Conservation (phyloP, 2,888 invertebrate genomes). For the Microdon myrmicae region DNA sequence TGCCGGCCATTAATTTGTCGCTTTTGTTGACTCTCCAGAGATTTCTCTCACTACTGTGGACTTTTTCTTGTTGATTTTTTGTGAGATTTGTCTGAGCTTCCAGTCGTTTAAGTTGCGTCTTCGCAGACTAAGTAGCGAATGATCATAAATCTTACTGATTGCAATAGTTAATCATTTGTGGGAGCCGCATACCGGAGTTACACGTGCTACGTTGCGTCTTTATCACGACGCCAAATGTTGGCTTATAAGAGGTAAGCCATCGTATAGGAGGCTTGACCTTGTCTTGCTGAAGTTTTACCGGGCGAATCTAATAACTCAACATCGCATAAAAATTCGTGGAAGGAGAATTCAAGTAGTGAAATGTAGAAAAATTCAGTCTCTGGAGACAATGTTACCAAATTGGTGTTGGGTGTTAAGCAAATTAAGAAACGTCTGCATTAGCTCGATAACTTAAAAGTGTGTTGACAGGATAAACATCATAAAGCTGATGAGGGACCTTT, state of each 20-base stretch:
- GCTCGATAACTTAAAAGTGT: too few relatives aligned
- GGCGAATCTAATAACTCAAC: not conserved
- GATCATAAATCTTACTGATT: not conserved
- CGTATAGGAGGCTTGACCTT: not conserved
- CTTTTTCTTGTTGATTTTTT: too few relatives aligned
- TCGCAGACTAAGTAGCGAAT: not conserved
- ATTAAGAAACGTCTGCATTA: too few relatives aligned
- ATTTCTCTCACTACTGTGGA: conserved; percentile 7
- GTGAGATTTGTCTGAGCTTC: not conserved
- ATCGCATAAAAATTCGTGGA: too few relatives aligned
- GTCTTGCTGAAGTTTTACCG: not conserved
- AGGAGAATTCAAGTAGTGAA: too few relatives aligned
- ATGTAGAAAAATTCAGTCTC: too few relatives aligned
- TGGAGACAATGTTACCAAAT: too few relatives aligned
- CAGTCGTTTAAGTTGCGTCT: not conserved
- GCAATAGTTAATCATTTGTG: not conserved
- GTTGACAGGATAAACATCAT: too few relatives aligned
- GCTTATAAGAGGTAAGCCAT: not conserved
- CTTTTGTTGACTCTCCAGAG: not conserved
- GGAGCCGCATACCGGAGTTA: too few relatives aligned
- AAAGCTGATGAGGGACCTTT: too few relatives aligned
- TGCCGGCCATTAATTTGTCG: conserved; percentile 3
- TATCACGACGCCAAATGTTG: not conserved
- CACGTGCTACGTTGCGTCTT: too few relatives aligned
- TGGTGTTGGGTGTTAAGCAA: too few relatives aligned